phyloP scores from a whole-genome alignment of 2,113 vertebrate species.

The Laterallus jamaicensis region DNA sequence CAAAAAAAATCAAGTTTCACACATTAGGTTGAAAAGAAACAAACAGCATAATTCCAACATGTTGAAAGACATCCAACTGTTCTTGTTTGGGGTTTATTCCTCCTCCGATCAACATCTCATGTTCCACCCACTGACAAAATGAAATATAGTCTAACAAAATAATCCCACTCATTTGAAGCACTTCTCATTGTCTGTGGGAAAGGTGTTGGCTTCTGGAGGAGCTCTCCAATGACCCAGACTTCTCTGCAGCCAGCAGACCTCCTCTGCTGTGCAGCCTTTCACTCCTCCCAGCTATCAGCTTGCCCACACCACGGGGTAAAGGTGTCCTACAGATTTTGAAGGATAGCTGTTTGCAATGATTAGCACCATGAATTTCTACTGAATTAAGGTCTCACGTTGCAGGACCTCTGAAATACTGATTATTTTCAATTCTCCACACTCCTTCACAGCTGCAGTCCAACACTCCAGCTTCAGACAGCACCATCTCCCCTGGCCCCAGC shows the following conservation, averaged over 20 bases:
- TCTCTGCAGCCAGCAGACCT: fast-evolving
- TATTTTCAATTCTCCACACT: fast-evolving
- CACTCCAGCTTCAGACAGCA: not conserved
- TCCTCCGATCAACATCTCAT: not conserved
- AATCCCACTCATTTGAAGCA: not conserved
- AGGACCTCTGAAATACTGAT: not conserved
- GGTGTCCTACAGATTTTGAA: not conserved
- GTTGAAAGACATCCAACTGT: not conserved
- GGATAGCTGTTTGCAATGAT: not conserved
- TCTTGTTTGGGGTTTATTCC: not conserved
- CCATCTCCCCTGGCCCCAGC: not conserved
- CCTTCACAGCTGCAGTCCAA: fast-evolving
- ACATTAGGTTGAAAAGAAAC: not conserved
- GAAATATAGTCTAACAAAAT: not conserved
- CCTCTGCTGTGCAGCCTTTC: not conserved
- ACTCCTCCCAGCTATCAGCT: not conserved
- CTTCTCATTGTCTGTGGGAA: not conserved
- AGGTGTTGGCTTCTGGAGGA: not conserved
- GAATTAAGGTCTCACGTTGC: not conserved
- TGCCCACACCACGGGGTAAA: not conserved
- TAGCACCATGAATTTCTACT: not conserved
- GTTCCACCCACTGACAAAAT: not conserved
- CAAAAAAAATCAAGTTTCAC: not conserved
- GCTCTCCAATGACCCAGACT: not conserved
- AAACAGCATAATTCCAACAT: not conserved